A percentile compares a stretch with the other conserved stretches of the same genome.
Conservation (phyloP, 2,888 invertebrate genomes). For the Ditylenchus weischeri region DNA sequence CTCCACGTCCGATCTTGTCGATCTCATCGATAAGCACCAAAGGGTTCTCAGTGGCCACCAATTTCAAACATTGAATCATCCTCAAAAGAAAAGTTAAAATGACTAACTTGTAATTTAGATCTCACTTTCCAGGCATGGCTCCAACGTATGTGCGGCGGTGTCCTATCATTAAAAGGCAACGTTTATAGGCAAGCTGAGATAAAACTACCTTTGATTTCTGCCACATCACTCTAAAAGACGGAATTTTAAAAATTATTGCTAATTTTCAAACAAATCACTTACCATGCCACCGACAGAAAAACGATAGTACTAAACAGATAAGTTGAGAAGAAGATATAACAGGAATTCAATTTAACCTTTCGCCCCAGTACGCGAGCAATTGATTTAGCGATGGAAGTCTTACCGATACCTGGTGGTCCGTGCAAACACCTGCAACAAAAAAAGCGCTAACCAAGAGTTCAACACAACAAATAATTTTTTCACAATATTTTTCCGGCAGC, state of each 20-base stretch:
- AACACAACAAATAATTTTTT: conserved; percentile 63
- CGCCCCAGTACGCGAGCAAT: conserved; percentile 90
- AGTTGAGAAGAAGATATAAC: background rate
- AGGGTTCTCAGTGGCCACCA: conserved; percentile 91
- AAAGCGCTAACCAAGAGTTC: conserved; percentile 59
- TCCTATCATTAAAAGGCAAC: conserved; percentile 39
- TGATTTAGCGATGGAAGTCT: conserved; percentile 89
- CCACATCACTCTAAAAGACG: conserved; percentile 77
- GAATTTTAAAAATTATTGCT: too few species aligned
- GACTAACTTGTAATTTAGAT: too few species aligned
- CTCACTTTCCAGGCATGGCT: conserved; percentile 93
- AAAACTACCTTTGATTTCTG: conserved; percentile 97
- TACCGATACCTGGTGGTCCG: conserved; percentile 97
- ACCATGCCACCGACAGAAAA: conserved; percentile 99
- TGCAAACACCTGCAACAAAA: conserved; percentile 73
- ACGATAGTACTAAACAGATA: conserved; percentile 76
- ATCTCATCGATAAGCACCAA: conserved; percentile 83
- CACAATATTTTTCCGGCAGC: conserved; percentile 93
- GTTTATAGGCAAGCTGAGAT: conserved; percentile 45
- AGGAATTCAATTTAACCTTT: conserved; percentile 59
- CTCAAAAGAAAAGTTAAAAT: background rate
- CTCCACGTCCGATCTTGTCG: conserved; percentile 64
- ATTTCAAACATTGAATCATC: conserved; percentile 95
- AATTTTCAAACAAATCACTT: conserved; percentile 60
- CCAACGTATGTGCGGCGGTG: conserved; percentile 94